Evolutionary conservation across 30 jellyfish, hydroid and myxozoan species (phyloP), one percentile per base, ranked within the genome.

Genomic region (Catostylus mosaicus): DNA sequence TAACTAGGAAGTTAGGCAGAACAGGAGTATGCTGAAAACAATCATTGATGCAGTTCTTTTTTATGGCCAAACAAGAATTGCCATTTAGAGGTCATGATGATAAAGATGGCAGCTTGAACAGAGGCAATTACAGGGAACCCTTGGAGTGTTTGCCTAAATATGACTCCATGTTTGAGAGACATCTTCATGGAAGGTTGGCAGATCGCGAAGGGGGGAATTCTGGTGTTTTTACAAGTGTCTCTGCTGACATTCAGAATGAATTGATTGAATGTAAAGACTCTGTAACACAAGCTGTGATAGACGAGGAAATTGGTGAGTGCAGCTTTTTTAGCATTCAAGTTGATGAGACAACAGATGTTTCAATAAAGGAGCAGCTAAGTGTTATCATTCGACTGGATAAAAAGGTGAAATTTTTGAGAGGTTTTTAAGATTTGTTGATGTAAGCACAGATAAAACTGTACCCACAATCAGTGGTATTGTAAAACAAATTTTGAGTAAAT

Each of bases 271-370:
- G 79, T 74, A 23, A 40, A 26, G 86, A 74, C 78, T 46, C 48
- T 27, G 52, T 74, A 30, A 51, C 31, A 40, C 48, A 45, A 51
- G 86, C 45, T 51, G 79, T 22, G 8, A 77, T 77, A 52, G 81
- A 54, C 33, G 7, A 60, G 81, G 88, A 77, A 52, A 45, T 77
- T 9, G 57, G 37, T 11, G 82, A 77, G 62, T 77, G 88, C 81
- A 29, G 63, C 83, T 77, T 77, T 59, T 27, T 77, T 34, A 24
- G 82, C 81, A 77, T 77, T 23, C 88, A 77, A 63, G 72, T 78
- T 64, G 89, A 78, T 29, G 89, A 63, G 46, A 64, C 89, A 18
- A 78, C 89, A 22, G 89, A 78, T 72, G 82, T 78, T 22, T 59
- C 89, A 14, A 59, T 73, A 4, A 61, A 64, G 32, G 82, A 77